Conservation (phyloP, 2,888 invertebrate species). For the Lochmaea crataegi region DNA sequence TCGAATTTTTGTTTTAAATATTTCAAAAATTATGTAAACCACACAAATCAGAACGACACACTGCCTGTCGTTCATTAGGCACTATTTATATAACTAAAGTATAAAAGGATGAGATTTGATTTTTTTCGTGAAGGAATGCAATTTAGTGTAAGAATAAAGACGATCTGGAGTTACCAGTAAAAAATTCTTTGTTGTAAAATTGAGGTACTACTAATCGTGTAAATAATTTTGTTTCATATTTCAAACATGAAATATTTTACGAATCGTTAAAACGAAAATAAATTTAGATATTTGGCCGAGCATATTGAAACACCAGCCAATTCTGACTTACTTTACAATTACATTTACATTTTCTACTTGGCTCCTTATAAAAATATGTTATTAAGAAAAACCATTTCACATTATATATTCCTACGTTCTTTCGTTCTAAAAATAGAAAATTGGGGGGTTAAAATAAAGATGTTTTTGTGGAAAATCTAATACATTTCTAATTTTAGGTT, state of each 20-base stretch:
- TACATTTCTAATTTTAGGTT: neutral
- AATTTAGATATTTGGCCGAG: constrained; percentile 11
- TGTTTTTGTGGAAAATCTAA: neutral
- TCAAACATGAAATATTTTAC: neutral
- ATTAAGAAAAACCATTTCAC: neutral
- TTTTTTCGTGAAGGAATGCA: neutral
- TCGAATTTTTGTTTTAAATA: constrained; percentile 26
- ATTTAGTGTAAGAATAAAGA: neutral
- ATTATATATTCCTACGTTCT: neutral
- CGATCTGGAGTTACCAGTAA: neutral
- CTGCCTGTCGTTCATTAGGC: constrained; percentile 12
- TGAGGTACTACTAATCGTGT: neutral
- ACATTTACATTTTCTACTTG: neutral
- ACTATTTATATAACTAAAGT: constrained; percentile 26
- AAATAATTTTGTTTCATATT: neutral
- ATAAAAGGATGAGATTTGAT: constrained; percentile 17
- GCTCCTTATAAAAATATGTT: neutral
- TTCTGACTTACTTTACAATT: neutral
- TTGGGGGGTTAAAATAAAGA: neutral
- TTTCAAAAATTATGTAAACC: constrained; percentile 27
- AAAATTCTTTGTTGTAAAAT: neutral
- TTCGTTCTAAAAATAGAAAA: too few species aligned
- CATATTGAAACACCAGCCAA: constrained; percentile 5
- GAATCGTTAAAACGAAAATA: neutral
- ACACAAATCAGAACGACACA: constrained; percentile 14